Conservation (phyloP, 2,888 invertebrate species). For the Tetranychus truncatus region DNA sequence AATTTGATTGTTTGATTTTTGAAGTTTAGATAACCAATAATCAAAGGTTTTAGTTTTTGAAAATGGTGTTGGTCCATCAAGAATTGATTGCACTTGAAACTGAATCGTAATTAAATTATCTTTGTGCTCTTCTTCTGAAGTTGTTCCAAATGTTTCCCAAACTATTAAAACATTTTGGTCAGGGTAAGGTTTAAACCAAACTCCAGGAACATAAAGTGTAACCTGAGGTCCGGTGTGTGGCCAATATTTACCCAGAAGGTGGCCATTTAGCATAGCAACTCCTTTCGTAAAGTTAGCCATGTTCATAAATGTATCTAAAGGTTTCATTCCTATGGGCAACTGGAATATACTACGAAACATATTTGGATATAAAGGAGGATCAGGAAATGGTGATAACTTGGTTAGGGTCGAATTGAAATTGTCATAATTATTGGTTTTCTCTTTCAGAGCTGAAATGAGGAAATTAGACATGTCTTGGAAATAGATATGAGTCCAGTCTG, state of each 20-base stretch:
- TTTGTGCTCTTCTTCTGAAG: not conserved
- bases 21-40: not conserved
- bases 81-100: not conserved
- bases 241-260: conserved; percentile 4
- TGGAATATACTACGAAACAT: not conserved
- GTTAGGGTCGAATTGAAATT: not conserved
- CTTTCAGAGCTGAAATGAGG: not conserved
- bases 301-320: not conserved
- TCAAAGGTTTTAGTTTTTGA: not conserved
- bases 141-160: not conserved
- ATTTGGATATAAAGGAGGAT: not conserved
- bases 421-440: too few species aligned
- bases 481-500: conserved; percentile 5
- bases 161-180: not conserved
- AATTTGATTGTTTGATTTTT: not conserved
- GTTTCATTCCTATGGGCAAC: not conserved
- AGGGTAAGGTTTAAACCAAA: not conserved
- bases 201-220: conserved; percentile 6
- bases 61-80: not conserved
- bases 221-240: not conserved
- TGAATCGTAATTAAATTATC: not conserved
- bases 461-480: not conserved
- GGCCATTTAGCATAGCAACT: not conserved
- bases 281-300: not conserved
- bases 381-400: not conserved